phyloP scores from a whole-genome alignment of 1,140 invertebrate genomes.

The Pseudoatta argentina region DNA sequence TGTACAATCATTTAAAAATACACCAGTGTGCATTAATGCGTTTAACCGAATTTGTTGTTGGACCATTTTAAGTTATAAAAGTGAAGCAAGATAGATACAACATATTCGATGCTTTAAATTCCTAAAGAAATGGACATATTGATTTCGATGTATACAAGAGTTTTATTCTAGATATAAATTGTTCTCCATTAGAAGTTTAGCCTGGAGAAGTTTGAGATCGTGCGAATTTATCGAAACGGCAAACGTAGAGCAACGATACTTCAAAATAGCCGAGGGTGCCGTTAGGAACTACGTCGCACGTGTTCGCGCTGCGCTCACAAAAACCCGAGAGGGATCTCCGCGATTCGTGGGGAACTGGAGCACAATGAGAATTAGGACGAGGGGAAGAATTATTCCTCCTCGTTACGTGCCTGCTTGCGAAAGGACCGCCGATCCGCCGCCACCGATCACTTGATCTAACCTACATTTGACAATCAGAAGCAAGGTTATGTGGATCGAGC shows the following conservation, averaged over 20 bases:
- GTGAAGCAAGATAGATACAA: neutral
- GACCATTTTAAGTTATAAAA: neutral
- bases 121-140: neutral
- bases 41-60: too few species aligned
- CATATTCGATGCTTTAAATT: too few species aligned
- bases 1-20: too few species aligned
- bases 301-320: neutral
- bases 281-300: constrained; percentile 10
- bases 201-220: neutral
- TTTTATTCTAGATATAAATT: neutral
- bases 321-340: neutral
- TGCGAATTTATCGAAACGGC: too few species aligned
- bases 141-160: neutral
- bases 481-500: constrained; percentile 72
- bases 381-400: neutral
- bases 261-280: neutral
- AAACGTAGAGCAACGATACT: neutral
- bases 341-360: neutral
- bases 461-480: constrained; percentile 79
- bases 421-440: constrained; percentile 75
- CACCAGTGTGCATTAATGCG: too few species aligned
- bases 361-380: neutral
- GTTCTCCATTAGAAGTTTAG: neutral
- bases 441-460: constrained; percentile 77
- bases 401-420: constrained; percentile 23